Percentiles rank a stretch among this genome's conserved stretches.
phyloP scores from a whole-genome alignment of 2,888 invertebrate genomes.

The Fragum whitleyi region DNA sequence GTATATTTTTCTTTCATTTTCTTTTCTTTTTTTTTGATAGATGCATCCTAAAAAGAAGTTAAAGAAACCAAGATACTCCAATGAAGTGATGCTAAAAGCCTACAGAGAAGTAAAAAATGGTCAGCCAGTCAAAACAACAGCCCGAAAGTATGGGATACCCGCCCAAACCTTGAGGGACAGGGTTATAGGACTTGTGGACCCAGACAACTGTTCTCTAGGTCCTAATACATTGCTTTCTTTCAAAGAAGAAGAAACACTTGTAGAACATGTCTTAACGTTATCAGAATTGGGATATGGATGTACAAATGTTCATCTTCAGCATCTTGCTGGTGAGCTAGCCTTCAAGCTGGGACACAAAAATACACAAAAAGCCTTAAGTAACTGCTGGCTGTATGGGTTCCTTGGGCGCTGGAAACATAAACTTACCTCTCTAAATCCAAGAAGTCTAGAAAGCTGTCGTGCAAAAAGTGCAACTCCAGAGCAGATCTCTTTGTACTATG shows the following conservation, averaged over 20 bases:
- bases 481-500: constrained; percentile 28
- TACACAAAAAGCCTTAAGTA: background rate
- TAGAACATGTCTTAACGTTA: constrained; percentile 36
- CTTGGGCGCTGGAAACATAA: constrained; percentile 30
- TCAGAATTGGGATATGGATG: constrained; percentile 42
- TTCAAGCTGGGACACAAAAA: background rate
- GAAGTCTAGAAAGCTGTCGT: constrained; percentile 6
- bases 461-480: constrained; percentile 23
- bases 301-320: constrained; percentile 18
- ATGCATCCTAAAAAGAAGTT: too few relatives aligned
- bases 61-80: too few relatives aligned
- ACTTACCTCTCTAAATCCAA: constrained; percentile 28
- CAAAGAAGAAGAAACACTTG: constrained; percentile 27
- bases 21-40: too few relatives aligned
- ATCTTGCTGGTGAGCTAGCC: constrained; percentile 14
- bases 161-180: too few relatives aligned
- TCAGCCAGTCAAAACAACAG: too few relatives aligned
- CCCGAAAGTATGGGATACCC: too few relatives aligned
- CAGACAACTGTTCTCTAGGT: background rate
- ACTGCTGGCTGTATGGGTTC: constrained; percentile 35
- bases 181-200: background rate
- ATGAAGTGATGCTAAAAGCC: too few relatives aligned
- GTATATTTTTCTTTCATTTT: too few relatives aligned
- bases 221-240: constrained; percentile 9
- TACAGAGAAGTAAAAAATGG: too few relatives aligned